Conservation (phyloP, 1,140 invertebrate species). For the Drosophila athabasca region DNA sequence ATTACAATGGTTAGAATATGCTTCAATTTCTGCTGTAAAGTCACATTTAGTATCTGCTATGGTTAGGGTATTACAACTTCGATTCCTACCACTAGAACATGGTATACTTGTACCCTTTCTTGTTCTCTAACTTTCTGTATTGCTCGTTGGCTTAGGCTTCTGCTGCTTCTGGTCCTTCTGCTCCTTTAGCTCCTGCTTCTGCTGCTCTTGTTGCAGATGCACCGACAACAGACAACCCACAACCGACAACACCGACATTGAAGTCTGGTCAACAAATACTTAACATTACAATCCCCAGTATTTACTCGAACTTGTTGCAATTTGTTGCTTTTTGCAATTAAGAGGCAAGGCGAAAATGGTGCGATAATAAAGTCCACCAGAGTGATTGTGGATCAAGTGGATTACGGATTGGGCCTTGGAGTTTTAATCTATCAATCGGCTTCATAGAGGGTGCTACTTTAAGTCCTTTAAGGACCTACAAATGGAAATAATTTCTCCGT, state of each 20-base stretch:
- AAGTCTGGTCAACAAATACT: constrained; percentile 53
- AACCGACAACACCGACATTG: constrained; percentile 26
- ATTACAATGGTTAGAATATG: no score
- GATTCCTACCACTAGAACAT: constrained; percentile 1
- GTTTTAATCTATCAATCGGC: no score
- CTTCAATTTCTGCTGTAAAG: no score
- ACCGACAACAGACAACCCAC: background rate
- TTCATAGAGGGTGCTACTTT: no score
- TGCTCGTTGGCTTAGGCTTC: constrained; percentile 66
- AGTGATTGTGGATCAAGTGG: background rate
- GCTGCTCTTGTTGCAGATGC: constrained; percentile 26
- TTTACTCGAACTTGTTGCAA: constrained; percentile 53
- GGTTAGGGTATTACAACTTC: no score
- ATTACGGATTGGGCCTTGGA: no score
- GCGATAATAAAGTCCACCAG: background rate
- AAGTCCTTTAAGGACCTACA: no score
- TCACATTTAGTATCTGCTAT: no score
- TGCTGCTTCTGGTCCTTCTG: constrained; percentile 26
- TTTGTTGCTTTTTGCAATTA: constrained; percentile 58
- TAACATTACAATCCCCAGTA: constrained; percentile 38
- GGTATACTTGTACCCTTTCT: constrained; percentile 8
- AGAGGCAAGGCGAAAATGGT: background rate
- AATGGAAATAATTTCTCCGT: no score
- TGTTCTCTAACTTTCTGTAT: constrained; percentile 65
- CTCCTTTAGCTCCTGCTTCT: constrained; percentile 5